Conservation (phyloP, 1,140 invertebrate species). For the Oppia nitens region DNA sequence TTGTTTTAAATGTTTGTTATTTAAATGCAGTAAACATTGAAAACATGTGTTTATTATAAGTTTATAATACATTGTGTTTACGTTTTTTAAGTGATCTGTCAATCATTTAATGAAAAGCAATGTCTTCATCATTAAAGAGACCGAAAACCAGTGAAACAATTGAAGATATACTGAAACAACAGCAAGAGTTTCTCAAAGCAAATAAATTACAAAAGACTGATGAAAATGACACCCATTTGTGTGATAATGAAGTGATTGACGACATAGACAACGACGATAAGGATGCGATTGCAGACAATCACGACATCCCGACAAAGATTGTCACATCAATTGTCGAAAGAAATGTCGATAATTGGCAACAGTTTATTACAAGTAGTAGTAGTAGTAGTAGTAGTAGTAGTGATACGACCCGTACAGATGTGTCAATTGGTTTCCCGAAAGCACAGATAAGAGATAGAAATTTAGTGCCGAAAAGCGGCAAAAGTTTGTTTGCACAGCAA, state of each 20-base stretch:
- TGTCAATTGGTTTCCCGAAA: conserved; percentile 11
- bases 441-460: neutral
- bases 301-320: neutral
- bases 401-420: too few relatives aligned
- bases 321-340: conserved; percentile 3
- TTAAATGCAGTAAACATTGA: too few relatives aligned
- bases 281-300: neutral
- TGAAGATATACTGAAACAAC: conserved; percentile 12
- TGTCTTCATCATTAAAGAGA: neutral
- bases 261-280: neutral
- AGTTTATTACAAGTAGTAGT: neutral
- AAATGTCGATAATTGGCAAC: neutral
- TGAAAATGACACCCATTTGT: neutral
- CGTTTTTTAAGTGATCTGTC: too few relatives aligned
- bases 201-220: conserved; percentile 7
- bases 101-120: too few relatives aligned
- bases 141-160: conserved; percentile 5
- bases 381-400: neutral
- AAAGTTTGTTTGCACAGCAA: conserved; percentile 8
- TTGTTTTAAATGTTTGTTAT: too few relatives aligned
- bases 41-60: too few relatives aligned
- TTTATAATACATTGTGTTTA: too few relatives aligned
- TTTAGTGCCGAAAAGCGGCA: neutral
- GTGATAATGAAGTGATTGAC: neutral
- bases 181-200: conserved; percentile 11